These are phyloP conservation scores for Ochropleura plecta DNA, from an alignment of 2,888 invertebrate genomes.

Conservation along the genomic window DNA sequence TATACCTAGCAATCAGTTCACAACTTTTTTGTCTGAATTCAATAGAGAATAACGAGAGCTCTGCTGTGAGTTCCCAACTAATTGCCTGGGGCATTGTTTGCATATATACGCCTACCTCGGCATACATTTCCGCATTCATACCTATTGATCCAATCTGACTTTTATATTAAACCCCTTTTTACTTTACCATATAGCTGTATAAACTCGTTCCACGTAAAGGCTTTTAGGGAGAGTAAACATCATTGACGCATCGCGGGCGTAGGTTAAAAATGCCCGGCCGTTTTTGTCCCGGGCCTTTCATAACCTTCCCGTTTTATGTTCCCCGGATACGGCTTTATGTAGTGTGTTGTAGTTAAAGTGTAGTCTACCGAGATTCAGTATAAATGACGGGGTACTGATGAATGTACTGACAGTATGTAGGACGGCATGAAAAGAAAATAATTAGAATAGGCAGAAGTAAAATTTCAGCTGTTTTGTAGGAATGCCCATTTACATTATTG, in stretches of 20 bases:
- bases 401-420: not conserved
- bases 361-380: slow-evolving; percentile 35
- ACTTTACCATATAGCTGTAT: slow-evolving; percentile 67
- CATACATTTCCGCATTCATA: slow-evolving; percentile 63
- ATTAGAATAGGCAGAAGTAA: not conserved
- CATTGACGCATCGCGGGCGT: slow-evolving; percentile 82
- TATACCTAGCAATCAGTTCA: slow-evolving; percentile 42
- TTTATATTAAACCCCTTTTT: slow-evolving; percentile 73
- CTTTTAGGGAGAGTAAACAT: slow-evolving; percentile 88
- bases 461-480: no score
- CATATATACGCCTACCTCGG: slow-evolving; percentile 38
- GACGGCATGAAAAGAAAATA: not conserved
- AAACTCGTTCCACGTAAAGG: slow-evolving; percentile 74
- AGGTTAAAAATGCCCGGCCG: slow-evolving; percentile 80
- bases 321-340: slow-evolving; percentile 58
- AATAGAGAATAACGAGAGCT: slow-evolving; percentile 37
- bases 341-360: slow-evolving; percentile 52
- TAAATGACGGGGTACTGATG: slow-evolving; percentile 27
- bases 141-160: slow-evolving; percentile 73
- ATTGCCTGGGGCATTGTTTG: slow-evolving; percentile 62
- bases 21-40: slow-evolving; percentile 50
- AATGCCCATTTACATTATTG: no score
- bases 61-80: slow-evolving; percentile 60
- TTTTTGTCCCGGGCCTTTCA: slow-evolving; percentile 79
- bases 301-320: slow-evolving; percentile 67